Base-by-base conservation (phyloP, 2,888 invertebrate species). In the Netelia virgata region DNA sequence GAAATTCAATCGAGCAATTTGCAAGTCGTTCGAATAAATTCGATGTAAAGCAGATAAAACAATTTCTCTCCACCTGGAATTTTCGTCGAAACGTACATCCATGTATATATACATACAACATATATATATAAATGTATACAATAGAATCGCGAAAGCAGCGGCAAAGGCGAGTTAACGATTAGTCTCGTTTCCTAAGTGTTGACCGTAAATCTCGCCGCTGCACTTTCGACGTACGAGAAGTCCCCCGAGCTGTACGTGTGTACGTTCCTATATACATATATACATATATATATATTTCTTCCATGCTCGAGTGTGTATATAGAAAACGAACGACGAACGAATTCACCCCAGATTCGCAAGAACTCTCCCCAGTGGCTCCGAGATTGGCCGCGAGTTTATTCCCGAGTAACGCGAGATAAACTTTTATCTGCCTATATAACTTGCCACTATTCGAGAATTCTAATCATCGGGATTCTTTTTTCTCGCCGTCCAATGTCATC, bases 301-400 rank as follows among this genome's bases (percentile, higher is more conserved):
- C 28, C 3, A 28, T 28, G 28, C 28, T 5, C 5, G 5, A 5
- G 23, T 59, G 36, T 36, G 16, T 28, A 28, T 28, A n/a, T 18
- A 16, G n/a, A 43, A 57, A 28, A 28, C 28, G 28, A 3, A 28
- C 28, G 28, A 55, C 9, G 20, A 57, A 50, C n/a, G 18, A 68
- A 59, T 59, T 63, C 11, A 47, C 73, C 50, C 53, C 28, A 47
- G 61, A 74, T 74, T 74, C 57, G 57, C 36, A 28, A 59, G 66
- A 59, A 66, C 28, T 80, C 47, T 50, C 43, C 57, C 3, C 41
- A 43, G 41, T 43, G 41, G n/a, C 9, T 14, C 57, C n/a, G 59
- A 70, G 74, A 83, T 69, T 74, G 18, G 28, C 74, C 68, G 36
- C 28, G 55, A 74, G 53, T 76, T 82, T 28, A 70, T 43, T 69